Conservation (phyloP, 2,888 invertebrate genomes). For the Mycalesis mineus region DNA sequence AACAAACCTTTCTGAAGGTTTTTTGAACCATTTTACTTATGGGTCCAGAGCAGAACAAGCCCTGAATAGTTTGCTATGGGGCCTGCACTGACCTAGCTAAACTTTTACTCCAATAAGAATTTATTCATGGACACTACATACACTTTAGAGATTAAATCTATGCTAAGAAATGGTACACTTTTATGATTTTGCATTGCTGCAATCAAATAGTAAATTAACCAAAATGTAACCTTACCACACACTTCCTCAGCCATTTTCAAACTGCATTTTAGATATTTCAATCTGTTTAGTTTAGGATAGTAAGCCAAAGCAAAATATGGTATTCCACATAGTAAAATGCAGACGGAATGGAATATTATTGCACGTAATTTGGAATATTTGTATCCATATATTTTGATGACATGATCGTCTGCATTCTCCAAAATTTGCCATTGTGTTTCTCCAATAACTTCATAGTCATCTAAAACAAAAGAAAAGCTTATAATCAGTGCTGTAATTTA, state of each 20-base stretch:
- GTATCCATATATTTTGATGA: constrained; percentile 74
- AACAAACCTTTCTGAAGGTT: too few species aligned
- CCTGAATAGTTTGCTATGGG: too few species aligned
- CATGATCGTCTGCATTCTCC: constrained; percentile 68
- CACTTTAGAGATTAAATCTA: too few species aligned
- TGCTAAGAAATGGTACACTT: too few species aligned
- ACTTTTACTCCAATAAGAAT: too few species aligned
- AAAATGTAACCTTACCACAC: constrained; percentile 63
- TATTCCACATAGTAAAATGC: constrained; percentile 72
- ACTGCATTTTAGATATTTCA: constrained; percentile 76
- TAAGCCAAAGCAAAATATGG: constrained; percentile 78
- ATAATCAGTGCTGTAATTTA: too few species aligned
- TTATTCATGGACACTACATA: too few species aligned
- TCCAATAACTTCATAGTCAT: constrained; percentile 78
- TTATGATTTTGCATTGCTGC: too few species aligned
- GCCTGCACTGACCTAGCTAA: too few species aligned
- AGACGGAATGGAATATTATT: constrained; percentile 69
- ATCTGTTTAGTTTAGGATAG: constrained; percentile 74
- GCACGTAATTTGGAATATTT: constrained; percentile 62
- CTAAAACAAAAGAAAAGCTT: constrained; percentile 55
- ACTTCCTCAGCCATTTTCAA: constrained; percentile 76
- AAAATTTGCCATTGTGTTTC: constrained; percentile 75
- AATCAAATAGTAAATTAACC: neutral
- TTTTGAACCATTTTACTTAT: too few species aligned
- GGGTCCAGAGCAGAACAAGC: too few species aligned